Percentiles rank a stretch among this genome's conserved stretches.
Conservation (phyloP, 2,113 vertebrate genomes). For the Triplophysa siluroides region DNA sequence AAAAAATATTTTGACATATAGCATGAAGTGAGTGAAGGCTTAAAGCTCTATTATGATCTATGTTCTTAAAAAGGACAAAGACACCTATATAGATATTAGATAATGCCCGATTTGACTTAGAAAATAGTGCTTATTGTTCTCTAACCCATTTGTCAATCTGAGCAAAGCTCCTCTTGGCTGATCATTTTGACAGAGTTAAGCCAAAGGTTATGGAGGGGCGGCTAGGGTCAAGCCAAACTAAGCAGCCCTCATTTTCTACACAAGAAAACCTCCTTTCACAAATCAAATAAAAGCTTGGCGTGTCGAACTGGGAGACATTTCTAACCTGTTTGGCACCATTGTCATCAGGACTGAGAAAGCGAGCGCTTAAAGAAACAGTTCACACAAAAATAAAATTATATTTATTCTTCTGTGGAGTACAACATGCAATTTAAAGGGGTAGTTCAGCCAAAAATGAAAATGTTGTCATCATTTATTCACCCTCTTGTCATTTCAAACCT, state of each 20-base stretch:
- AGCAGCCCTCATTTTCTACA: constrained; percentile 83
- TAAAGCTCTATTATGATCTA: not conserved
- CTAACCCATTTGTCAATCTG: not conserved
- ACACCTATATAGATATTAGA: not conserved
- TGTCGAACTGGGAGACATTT: not conserved
- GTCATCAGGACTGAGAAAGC: not conserved
- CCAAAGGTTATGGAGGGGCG: constrained; percentile 67
- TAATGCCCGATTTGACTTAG: not conserved
- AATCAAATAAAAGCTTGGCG: constrained; percentile 81
- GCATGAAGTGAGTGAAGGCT: not conserved
- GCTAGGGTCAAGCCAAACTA: constrained; percentile 75
- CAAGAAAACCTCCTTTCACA: constrained; percentile 74
- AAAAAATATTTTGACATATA: not conserved
- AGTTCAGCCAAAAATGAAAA: not conserved
- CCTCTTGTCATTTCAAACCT: too few relatives aligned
- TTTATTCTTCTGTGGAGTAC: too few relatives aligned
- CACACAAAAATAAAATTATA: not conserved
- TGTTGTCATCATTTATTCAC: too few relatives aligned
- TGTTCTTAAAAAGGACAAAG: constrained; percentile 1
- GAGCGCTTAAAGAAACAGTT: not conserved
- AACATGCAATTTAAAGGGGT: not conserved
- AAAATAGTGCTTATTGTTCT: not conserved
- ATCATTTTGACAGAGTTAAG: constrained; percentile 33
- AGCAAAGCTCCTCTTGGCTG: constrained; percentile 1
- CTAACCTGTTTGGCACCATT: constrained; percentile 1